phyloP scores from a whole-genome alignment of 2,888 invertebrate species.

The Rhamphomyia laevipes region DNA sequence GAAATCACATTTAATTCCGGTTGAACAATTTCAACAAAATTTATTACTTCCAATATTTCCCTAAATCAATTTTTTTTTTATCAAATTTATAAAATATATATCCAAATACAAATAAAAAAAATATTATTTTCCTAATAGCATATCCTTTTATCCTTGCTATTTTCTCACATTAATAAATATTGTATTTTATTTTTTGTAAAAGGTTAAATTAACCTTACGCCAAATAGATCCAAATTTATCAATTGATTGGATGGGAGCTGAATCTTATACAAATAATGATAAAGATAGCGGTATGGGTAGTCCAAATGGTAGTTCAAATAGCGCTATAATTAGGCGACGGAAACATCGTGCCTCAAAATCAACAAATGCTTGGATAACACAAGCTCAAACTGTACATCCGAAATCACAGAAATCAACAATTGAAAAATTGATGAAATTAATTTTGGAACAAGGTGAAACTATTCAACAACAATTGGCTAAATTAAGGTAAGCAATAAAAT shows the following conservation, averaged over 20 bases:
- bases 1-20: too few species aligned
- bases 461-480: slow-evolving; percentile 40
- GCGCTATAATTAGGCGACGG: slow-evolving; percentile 30
- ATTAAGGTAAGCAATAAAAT: slow-evolving; percentile 24
- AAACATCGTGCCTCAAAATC: slow-evolving; percentile 23
- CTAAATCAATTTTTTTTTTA: too few species aligned
- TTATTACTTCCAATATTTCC: too few species aligned
- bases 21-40: too few species aligned
- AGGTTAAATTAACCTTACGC: slow-evolving; percentile 30
- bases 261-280: slow-evolving; percentile 20
- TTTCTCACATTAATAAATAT: too few species aligned
- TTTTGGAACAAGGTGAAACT: slow-evolving; percentile 47
- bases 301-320: slow-evolving; percentile 33
- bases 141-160: too few species aligned
- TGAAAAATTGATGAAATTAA: slow-evolving; percentile 42
- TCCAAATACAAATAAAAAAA: too few species aligned
- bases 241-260: background rate
- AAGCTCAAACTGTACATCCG: slow-evolving; percentile 32
- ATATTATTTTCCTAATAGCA: too few species aligned
- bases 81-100: too few species aligned
- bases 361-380: slow-evolving; percentile 23
- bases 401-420: slow-evolving; percentile 33
- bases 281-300: slow-evolving; percentile 37
- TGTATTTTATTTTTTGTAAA: slow-evolving; percentile 5
- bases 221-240: slow-evolving; percentile 20